phyloP scores from a whole-genome alignment of 2,888 invertebrate genomes.

The Halictus ligatus region DNA sequence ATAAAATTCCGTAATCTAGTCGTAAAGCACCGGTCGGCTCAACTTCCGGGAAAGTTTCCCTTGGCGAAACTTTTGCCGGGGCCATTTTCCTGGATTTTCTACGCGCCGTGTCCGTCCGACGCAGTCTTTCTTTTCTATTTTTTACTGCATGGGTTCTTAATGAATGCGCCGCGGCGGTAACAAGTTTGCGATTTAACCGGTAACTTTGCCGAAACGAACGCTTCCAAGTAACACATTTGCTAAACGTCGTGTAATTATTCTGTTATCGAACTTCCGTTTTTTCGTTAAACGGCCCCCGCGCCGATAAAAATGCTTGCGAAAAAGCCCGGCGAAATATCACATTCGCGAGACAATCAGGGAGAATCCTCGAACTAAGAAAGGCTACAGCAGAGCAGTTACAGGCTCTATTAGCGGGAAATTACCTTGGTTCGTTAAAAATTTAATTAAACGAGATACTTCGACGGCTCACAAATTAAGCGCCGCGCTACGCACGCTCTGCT shows the following conservation, averaged over 20 bases:
- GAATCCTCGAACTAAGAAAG: neutral
- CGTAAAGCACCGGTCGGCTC: neutral
- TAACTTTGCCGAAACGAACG: neutral
- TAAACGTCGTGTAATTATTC: neutral
- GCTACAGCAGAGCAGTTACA: constrained; percentile 13
- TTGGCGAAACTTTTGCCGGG: constrained; percentile 26
- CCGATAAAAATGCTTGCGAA: neutral
- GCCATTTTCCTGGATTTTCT: constrained; percentile 25
- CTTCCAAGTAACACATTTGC: neutral
- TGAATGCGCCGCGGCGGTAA: neutral
- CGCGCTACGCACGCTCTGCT: neutral
- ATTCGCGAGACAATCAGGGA: neutral
- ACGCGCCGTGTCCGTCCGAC: neutral
- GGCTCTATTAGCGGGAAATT: constrained; percentile 24
- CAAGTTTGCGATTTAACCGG: constrained; percentile 31
- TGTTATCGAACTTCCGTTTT: neutral
- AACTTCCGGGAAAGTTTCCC: constrained; percentile 16
- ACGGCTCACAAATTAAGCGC: constrained; percentile 28
- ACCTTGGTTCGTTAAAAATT: constrained; percentile 30
- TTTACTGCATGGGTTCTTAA: neutral
- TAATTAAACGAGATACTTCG: constrained; percentile 42
- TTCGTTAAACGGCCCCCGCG: neutral
- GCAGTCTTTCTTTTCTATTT: neutral
- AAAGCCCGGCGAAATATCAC: neutral
- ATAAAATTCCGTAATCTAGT: neutral